phyloP scores from a whole-genome alignment of 1,140 invertebrate genomes.

The Carcinoscorpius rotundicauda region DNA sequence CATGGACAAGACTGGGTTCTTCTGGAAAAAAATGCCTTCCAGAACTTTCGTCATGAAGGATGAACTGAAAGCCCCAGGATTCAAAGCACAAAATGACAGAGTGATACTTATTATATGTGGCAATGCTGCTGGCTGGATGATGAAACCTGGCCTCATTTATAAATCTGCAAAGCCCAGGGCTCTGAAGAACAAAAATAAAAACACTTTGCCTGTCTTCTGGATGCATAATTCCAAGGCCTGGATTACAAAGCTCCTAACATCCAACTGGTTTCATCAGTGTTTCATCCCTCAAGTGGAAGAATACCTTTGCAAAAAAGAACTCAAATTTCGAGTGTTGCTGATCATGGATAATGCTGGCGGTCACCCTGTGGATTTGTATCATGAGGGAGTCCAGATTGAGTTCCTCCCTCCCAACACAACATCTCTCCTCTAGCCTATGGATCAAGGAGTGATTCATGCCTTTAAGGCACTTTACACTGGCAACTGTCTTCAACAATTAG shows the following conservation, averaged over 20 bases:
- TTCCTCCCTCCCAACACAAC: slow-evolving; percentile 15
- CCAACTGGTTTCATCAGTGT: no score
- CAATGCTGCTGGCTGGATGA: slow-evolving; percentile 19
- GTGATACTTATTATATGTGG: slow-evolving; percentile 20
- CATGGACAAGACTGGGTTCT: slow-evolving; percentile 23
- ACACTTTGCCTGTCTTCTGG: no score
- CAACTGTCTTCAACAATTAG: no score
- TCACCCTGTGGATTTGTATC: slow-evolving; percentile 13
- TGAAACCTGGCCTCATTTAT: slow-evolving; percentile 10
- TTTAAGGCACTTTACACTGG: no score
- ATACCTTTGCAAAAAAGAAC: slow-evolving; percentile 18
- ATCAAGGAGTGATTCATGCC: slow-evolving; percentile 20
- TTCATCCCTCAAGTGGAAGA: no score
- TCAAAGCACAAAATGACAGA: slow-evolving; percentile 22
- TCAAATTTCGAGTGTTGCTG: no score
- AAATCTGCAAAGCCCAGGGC: slow-evolving; percentile 9
- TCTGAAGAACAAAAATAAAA: no score
- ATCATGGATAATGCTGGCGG: no score
- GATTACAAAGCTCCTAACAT: no score
- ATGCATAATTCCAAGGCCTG: no score
- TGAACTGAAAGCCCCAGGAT: slow-evolving; percentile 17
- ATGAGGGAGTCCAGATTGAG: slow-evolving; percentile 12
- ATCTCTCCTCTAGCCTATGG: slow-evolving; percentile 17
- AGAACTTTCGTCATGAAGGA: slow-evolving; percentile 20
- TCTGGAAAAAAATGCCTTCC: slow-evolving; percentile 23